These are phyloP conservation scores for Vimba vimba DNA, from an alignment of 2,113 vertebrate genomes.

Conservation along the genomic window DNA sequence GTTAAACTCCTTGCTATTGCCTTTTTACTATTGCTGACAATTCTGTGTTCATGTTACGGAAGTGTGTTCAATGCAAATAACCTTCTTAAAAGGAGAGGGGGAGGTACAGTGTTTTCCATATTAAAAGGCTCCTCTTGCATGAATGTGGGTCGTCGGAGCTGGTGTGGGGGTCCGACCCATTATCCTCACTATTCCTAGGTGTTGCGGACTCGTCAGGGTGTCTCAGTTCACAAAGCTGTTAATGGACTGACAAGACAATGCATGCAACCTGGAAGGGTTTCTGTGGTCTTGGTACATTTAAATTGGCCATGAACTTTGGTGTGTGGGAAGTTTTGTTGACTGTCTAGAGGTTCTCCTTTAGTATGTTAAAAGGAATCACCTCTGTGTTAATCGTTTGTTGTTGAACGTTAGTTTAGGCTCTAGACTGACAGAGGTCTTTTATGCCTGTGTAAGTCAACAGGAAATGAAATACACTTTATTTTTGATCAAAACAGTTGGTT, in stretches of 20 bases:
- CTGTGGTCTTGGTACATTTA: slow-evolving; percentile 23
- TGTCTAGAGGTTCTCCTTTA: slow-evolving; percentile 17
- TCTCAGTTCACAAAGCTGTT: slow-evolving; percentile 54
- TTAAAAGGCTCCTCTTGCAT: slow-evolving; percentile 47
- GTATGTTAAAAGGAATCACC: slow-evolving; percentile 3
- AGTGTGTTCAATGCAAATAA: slow-evolving; percentile 42
- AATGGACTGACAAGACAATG: slow-evolving; percentile 57
- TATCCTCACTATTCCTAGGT: slow-evolving; percentile 53
- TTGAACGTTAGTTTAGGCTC: neutral
- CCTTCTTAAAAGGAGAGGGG: slow-evolving; percentile 33
- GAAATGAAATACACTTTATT: neutral
- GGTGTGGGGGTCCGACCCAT: slow-evolving; percentile 29
- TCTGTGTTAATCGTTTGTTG: slow-evolving; percentile 16
- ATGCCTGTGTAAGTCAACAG: neutral
- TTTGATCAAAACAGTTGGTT: neutral
- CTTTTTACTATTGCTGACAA: neutral
- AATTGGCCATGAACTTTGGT: neutral
- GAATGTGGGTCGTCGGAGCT: slow-evolving; percentile 16
- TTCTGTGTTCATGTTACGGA: slow-evolving; percentile 9
- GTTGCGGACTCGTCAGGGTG: slow-evolving; percentile 53
- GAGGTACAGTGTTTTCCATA: slow-evolving; percentile 43
- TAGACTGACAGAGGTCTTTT: no score
- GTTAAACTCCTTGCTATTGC: neutral
- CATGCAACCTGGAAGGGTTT: slow-evolving; percentile 39
- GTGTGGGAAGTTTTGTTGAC: slow-evolving; percentile 21